Percentiles rank a stretch among this genome's conserved stretches.
Evolutionary conservation across 2,888 invertebrate genomes (phyloP).

Genomic region (Pristionchus arcanus): DNA sequence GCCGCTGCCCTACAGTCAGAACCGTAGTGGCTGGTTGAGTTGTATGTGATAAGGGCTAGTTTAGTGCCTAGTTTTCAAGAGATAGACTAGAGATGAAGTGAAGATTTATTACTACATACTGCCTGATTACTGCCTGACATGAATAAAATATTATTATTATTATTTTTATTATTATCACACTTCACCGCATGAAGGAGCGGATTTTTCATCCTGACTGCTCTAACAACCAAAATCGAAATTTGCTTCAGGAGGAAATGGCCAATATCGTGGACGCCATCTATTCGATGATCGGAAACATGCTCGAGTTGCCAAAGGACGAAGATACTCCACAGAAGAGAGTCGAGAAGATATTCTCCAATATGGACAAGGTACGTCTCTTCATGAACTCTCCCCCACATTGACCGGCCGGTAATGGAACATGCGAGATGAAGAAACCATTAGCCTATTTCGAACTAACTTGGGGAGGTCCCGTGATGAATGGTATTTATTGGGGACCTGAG

Average conservation of each 20-base stretch:
- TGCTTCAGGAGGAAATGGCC: constrained; percentile 67
- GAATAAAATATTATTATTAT: too few relatives aligned
- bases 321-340: constrained; percentile 82
- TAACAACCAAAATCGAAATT: not conserved
- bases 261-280: constrained; percentile 73
- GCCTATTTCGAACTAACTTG: too few relatives aligned
- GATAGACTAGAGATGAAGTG: not conserved
- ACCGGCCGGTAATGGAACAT: too few relatives aligned
- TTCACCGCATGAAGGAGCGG: too few relatives aligned
- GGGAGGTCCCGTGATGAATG: too few relatives aligned
- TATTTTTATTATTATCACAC: too few relatives aligned
- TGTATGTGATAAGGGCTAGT: not conserved
- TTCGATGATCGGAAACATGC: constrained; percentile 81
- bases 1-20: not conserved
- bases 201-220: too few relatives aligned
- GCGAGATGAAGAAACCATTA: too few relatives aligned
- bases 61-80: not conserved
- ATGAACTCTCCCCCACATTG: too few relatives aligned
- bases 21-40: constrained; percentile 71
- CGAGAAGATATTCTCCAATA: constrained; percentile 81
- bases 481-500: too few relatives aligned
- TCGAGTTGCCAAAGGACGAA: constrained; percentile 81
- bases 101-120: too few relatives aligned
- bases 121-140: too few relatives aligned
- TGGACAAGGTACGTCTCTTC: constrained; percentile 80